phyloP scores from a whole-genome alignment of 2,113 vertebrate genomes.

The Mesitornis unicolor region DNA sequence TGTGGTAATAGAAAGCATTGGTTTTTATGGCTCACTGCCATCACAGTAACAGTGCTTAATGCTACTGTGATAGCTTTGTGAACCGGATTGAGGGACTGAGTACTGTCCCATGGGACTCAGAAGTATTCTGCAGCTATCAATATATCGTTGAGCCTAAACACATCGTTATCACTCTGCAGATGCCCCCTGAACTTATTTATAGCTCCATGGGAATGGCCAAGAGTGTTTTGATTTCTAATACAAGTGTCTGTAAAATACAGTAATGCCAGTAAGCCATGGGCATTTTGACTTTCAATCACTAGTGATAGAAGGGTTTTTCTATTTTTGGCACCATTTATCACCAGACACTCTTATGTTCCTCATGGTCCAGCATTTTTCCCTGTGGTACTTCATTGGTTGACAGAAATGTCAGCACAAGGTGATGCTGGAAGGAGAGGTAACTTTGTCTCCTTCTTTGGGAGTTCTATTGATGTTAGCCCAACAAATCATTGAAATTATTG shows the following conservation, averaged over 20 bases:
- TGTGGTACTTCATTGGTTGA: background rate
- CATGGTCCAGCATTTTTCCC: background rate
- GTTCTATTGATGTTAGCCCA: background rate
- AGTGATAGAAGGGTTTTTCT: background rate
- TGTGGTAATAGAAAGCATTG: background rate
- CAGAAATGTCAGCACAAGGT: background rate
- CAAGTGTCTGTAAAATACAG: background rate
- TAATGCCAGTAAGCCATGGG: background rate
- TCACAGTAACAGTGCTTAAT: background rate
- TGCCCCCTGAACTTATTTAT: conserved; percentile 7
- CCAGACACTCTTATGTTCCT: background rate
- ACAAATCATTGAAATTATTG: background rate
- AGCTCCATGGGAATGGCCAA: background rate
- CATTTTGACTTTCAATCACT: background rate
- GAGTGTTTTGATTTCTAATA: background rate
- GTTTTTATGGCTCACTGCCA: background rate
- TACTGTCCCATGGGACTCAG: background rate
- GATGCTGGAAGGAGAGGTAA: background rate
- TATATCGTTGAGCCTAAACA: background rate
- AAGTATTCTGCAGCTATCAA: background rate
- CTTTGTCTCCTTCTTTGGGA: background rate
- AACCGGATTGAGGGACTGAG: background rate
- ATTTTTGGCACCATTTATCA: background rate
- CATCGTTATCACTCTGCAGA: background rate
- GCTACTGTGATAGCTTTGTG: background rate